Base-by-base conservation (phyloP, 2,113 vertebrate species). In the Xiphophorus maculatus region DNA sequence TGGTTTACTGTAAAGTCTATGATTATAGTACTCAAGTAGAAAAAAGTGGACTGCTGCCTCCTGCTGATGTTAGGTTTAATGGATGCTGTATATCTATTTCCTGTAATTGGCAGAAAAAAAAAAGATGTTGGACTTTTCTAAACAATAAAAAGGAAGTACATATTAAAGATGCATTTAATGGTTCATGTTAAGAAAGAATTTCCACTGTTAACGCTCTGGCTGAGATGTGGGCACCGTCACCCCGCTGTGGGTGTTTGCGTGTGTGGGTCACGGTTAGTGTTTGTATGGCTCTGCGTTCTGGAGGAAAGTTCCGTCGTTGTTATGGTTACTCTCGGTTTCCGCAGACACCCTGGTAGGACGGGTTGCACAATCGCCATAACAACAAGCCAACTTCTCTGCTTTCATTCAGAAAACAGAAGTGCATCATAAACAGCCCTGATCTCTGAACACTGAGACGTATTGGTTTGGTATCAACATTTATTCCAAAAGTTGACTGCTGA, bases 281-380 rank as follows among this genome's bases (percentile, higher is more conserved):
- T 30, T 68, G 75, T 73, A 64, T 72, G 32, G 63, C 7, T 69
- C 5, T 76, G 81, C 79, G 15, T 88, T 91, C 73, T 81, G 3
- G 72, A 79, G 71, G 80, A 88, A 81, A 88, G 73, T 86, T 89
- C 79, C 69, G 67, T 67, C 22, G 84, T 89, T 60, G 88, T 85
- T 85, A 86, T 91, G 90, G 90, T 88, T 84, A 90, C 86, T 1
- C 83, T 81, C 58, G 1, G 71, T 80, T 83, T 83, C 86, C 54
- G 71, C 54, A 35, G 86, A 85, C 82, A 82, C 78, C 76, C 80
- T 74, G 84, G 80, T 74, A 85, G 68, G 75, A 11, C 73, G 68
- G 79, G 78, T 48, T 90, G 28, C 63, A 62, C 80, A 32, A 79
- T 89, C 66, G 73, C 80, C 84, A 89, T 89, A 83, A 89, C 87